Conservation (phyloP, 2,797 vertebrate species). For the Mareca strepera region DNA sequence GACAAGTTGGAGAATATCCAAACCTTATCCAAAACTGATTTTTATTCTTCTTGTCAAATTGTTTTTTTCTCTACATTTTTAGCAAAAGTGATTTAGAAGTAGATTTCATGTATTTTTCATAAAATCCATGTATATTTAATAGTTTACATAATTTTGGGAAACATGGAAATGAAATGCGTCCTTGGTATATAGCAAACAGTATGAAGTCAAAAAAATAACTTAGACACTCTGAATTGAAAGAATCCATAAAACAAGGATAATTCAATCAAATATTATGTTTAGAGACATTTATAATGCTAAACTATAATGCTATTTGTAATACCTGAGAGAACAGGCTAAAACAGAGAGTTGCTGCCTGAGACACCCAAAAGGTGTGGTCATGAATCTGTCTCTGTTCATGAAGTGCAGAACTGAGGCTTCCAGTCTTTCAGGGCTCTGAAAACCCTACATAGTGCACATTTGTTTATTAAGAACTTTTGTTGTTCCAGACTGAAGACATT, state of each 20-base stretch:
- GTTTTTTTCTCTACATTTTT: background rate
- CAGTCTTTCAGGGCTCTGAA: background rate
- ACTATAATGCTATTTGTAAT: background rate
- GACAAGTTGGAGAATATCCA: constrained; percentile 22
- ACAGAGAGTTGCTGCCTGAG: background rate
- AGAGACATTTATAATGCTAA: background rate
- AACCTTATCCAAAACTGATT: constrained; percentile 16
- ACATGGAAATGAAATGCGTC: background rate
- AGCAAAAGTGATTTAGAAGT: constrained; percentile 1
- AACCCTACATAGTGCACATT: background rate
- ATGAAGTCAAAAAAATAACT: background rate
- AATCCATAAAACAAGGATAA: background rate
- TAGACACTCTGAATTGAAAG: background rate
- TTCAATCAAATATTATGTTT: background rate
- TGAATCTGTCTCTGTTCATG: background rate
- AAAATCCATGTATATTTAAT: background rate
- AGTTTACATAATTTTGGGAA: background rate
- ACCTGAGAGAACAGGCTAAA: background rate
- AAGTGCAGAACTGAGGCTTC: background rate
- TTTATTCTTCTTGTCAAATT: constrained; percentile 17
- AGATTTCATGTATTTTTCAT: background rate
- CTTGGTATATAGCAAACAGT: background rate
- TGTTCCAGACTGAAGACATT: background rate
- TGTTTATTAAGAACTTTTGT: background rate
- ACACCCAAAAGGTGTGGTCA: background rate